These are phyloP conservation scores for Lagocephalus sceleratus DNA, from an alignment of 2,797 vertebrate genomes.

Conservation along the genomic window DNA sequence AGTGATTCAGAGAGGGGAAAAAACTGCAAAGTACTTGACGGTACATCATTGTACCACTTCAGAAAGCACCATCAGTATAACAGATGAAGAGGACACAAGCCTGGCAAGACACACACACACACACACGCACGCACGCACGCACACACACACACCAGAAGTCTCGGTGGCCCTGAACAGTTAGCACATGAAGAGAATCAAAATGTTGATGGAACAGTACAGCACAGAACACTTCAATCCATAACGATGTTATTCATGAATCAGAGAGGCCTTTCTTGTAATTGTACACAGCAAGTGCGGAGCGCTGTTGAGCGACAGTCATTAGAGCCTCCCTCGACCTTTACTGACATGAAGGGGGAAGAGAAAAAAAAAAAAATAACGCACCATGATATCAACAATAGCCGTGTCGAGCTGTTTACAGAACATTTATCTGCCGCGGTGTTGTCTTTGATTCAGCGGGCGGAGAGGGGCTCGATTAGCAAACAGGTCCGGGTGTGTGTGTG, in stretches of 20 bases:
- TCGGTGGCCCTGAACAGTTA: slow-evolving; percentile 13
- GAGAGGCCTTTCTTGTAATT: slow-evolving; percentile 13
- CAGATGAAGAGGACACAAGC: slow-evolving; percentile 35
- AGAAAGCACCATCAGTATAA: slow-evolving; percentile 42
- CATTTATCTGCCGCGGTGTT: not conserved
- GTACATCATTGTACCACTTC: slow-evolving; percentile 46
- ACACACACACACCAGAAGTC: slow-evolving; percentile 5
- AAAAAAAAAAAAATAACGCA: slow-evolving; percentile 4
- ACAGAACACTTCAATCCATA: slow-evolving; percentile 20
- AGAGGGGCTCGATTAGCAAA: too few relatives aligned
- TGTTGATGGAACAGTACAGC: slow-evolving; percentile 30
- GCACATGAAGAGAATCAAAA: slow-evolving; percentile 32
- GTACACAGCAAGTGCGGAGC: slow-evolving; percentile 12
- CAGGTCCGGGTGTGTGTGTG: too few relatives aligned
- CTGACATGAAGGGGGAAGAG: slow-evolving; percentile 16
- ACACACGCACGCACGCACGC: not conserved
- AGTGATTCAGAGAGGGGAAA: slow-evolving; percentile 30
- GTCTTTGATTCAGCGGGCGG: not conserved
- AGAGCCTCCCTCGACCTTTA: slow-evolving; percentile 36
- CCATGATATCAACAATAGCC: not conserved
- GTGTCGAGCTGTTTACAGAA: not conserved
- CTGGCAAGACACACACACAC: not conserved
- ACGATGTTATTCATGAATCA: slow-evolving; percentile 9
- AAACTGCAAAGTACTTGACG: slow-evolving; percentile 46
- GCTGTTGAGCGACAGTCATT: slow-evolving; percentile 15